A percentile compares a stretch with the other conserved stretches of the same genome.
Evolutionary conservation across 2,113 vertebrate species (phyloP).

Genomic region (rat (Rattus norvegicus)): DNA sequence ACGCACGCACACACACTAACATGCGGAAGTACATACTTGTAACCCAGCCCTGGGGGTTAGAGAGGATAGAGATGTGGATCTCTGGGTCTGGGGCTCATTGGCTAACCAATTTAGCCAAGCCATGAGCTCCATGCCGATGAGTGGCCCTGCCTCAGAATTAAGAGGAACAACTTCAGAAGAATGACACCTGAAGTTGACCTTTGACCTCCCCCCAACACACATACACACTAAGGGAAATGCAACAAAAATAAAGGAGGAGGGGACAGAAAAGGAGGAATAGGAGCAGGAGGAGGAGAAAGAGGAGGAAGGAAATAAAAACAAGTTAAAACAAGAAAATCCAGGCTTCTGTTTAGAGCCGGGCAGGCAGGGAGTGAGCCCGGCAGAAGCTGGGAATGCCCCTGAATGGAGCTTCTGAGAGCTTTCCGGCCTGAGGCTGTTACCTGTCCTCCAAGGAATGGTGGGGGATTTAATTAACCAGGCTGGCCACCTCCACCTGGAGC

Average conservation of each 20-base stretch:
- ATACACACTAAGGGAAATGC: background rate
- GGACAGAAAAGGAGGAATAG: background rate
- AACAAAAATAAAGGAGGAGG: background rate
- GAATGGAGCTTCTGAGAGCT: background rate
- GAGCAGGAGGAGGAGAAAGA: background rate
- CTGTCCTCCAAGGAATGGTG: rapidly evolving
- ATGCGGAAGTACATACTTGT: background rate
- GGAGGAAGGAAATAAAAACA: background rate
- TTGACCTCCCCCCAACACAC: too few species aligned
- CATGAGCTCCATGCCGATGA: background rate
- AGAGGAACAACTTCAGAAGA: background rate
- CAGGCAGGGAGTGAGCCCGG: rapidly evolving
- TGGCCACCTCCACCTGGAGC: background rate
- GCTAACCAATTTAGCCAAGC: too few species aligned
- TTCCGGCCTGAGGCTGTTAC: background rate
- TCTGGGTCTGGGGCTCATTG: background rate
- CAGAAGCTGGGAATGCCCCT: background rate
- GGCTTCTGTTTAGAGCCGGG: background rate
- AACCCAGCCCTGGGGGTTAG: background rate
- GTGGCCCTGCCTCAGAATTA: background rate
- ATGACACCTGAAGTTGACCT: background rate
- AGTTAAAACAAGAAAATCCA: too few species aligned
- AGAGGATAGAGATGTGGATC: background rate
- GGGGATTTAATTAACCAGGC: conserved; percentile 14
- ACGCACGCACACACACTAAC: too few species aligned